phyloP scores from a whole-genome alignment of 1,140 invertebrate species.

The Onthophagus taurus region DNA sequence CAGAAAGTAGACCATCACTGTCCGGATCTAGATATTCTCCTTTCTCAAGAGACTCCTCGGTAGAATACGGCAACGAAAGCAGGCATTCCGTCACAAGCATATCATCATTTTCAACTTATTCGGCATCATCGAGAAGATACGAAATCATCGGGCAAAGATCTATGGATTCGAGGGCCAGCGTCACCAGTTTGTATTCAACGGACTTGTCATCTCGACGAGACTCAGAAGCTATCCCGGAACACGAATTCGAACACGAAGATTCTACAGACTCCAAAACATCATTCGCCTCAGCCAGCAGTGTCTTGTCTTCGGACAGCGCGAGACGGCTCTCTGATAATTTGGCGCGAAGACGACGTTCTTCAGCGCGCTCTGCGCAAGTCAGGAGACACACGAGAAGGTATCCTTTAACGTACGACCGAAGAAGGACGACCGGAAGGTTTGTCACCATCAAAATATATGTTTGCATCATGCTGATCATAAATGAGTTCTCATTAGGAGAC shows the following conservation, averaged over 20 bases:
- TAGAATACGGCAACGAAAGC: slow-evolving; percentile 34
- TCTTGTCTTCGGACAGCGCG: slow-evolving; percentile 31
- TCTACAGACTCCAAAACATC: slow-evolving; percentile 31
- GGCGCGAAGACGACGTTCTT: slow-evolving; percentile 25
- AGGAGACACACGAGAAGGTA: slow-evolving; percentile 34
- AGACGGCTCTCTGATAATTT: slow-evolving; percentile 34
- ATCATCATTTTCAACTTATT: slow-evolving; percentile 35
- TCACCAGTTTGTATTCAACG: slow-evolving; percentile 34
- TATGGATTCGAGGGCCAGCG: slow-evolving; percentile 34
- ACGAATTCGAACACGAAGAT: slow-evolving; percentile 36
- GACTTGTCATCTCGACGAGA: slow-evolving; percentile 34
- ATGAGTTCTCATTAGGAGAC: too few species aligned
- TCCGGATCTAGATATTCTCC: slow-evolving; percentile 27
- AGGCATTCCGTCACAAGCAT: slow-evolving; percentile 33
- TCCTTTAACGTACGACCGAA: slow-evolving; percentile 36
- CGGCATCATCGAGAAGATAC: slow-evolving; percentile 28
- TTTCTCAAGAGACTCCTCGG: slow-evolving; percentile 34
- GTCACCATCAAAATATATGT: too few species aligned
- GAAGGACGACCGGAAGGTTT: slow-evolving; percentile 40
- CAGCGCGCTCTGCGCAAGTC: slow-evolving; percentile 30
- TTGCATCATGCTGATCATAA: too few species aligned
- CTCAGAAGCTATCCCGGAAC: slow-evolving; percentile 36
- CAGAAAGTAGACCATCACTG: slow-evolving; percentile 21
- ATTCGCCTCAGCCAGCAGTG: slow-evolving; percentile 25
- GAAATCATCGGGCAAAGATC: slow-evolving; percentile 38